A percentile compares a stretch with the other conserved stretches of the same genome.
Evolutionary conservation across 2,113 vertebrate genomes (phyloP).

Genomic region (Pionites leucogaster): DNA sequence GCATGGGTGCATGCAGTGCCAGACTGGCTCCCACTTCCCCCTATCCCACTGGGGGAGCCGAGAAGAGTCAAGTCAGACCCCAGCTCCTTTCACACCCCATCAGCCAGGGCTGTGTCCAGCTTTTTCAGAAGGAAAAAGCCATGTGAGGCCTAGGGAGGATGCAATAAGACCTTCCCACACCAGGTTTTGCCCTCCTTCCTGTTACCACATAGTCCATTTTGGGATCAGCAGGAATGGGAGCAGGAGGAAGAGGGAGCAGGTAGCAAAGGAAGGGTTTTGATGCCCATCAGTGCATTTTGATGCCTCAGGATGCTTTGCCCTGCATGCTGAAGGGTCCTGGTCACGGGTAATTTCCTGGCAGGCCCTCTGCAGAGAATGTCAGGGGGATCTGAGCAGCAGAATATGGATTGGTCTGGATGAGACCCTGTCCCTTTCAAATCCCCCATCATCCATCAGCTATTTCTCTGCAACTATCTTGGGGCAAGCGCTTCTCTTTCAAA

Average conservation of each 20-base stretch:
- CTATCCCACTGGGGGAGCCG: neutral
- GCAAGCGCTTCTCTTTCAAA: neutral
- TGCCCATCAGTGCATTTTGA: accelerated
- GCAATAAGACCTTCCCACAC: neutral
- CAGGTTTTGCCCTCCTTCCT: neutral
- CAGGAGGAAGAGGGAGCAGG: neutral
- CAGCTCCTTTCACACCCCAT: neutral
- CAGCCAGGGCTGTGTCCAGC: neutral
- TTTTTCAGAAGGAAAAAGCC: neutral
- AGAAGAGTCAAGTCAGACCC: neutral
- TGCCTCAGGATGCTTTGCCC: neutral
- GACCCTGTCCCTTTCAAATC: neutral
- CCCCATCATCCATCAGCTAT: neutral
- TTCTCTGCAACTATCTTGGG: neutral
- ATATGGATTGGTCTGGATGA: neutral
- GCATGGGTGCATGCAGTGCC: neutral
- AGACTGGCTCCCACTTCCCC: neutral
- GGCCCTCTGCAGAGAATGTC: neutral
- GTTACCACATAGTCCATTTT: neutral
- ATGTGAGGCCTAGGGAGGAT: neutral
- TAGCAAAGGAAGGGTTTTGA: neutral
- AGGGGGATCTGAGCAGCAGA: neutral
- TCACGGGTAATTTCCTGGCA: neutral
- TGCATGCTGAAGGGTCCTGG: neutral
- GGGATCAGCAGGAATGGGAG: neutral